Evolutionary conservation across 2,888 invertebrate genomes (phyloP).

Genomic region (Emmelina monodactyla): DNA sequence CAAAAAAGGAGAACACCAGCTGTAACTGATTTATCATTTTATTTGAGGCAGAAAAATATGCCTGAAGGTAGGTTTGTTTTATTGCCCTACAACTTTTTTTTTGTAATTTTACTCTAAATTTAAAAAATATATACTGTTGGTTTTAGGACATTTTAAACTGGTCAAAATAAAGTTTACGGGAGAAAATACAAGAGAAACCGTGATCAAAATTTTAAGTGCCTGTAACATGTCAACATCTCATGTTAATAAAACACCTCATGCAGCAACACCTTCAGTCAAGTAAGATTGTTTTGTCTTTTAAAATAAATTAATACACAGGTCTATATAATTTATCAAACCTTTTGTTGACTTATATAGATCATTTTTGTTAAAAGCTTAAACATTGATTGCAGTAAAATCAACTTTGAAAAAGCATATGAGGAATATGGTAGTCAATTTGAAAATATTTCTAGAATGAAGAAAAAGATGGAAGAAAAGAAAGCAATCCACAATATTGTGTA

Average conservation of each 20-base stretch:
- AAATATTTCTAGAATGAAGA: slow-evolving; percentile 35
- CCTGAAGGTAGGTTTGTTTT: slow-evolving; percentile 59
- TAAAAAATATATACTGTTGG: not conserved
- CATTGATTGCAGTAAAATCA: slow-evolving; percentile 24
- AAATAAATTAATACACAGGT: no score
- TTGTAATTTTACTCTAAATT: not conserved
- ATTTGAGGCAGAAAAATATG: slow-evolving; percentile 73
- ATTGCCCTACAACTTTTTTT: not conserved
- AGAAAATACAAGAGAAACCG: slow-evolving; percentile 73
- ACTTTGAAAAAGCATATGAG: slow-evolving; percentile 37
- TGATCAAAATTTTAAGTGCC: slow-evolving; percentile 77
- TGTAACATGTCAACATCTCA: slow-evolving; percentile 89
- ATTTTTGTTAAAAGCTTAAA: no score
- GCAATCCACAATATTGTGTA: slow-evolving; percentile 43
- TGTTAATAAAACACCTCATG: slow-evolving; percentile 74
- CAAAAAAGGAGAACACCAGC: slow-evolving; percentile 69
- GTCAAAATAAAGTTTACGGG: slow-evolving; percentile 78
- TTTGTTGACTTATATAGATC: no score
- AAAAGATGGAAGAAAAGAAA: slow-evolving; percentile 44
- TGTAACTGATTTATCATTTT: slow-evolving; percentile 77
- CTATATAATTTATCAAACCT: no score
- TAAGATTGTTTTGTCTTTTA: no score
- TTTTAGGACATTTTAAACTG: slow-evolving; percentile 72
- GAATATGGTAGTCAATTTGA: slow-evolving; percentile 42
- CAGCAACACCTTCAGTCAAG: slow-evolving; percentile 23